phyloP scores from a whole-genome alignment of 2,113 vertebrate species.

The Speoplatyrhinus poulsoni region DNA sequence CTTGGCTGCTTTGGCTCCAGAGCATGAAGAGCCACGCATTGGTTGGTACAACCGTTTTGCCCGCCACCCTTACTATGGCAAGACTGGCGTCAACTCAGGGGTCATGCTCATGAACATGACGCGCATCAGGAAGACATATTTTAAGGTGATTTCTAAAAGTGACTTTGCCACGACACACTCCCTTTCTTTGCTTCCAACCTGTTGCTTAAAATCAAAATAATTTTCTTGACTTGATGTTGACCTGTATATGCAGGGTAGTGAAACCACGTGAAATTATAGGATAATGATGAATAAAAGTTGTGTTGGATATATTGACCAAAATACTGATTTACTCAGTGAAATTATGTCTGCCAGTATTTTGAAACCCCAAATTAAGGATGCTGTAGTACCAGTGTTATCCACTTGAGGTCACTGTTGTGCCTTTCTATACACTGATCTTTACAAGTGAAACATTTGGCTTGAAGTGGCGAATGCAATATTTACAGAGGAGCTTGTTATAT shows the following conservation, averaged over 20 bases:
- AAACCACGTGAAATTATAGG: no score
- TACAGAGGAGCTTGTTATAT: not conserved
- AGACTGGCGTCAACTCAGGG: slow-evolving; percentile 94
- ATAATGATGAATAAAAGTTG: no score
- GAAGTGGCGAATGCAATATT: not conserved
- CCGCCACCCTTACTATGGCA: slow-evolving; percentile 92
- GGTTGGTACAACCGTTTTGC: slow-evolving; percentile 98
- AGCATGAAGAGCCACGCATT: slow-evolving; percentile 93
- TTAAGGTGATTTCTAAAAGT: slow-evolving; percentile 79
- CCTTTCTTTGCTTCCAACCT: no score
- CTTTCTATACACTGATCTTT: not conserved
- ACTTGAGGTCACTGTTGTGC: slow-evolving; percentile 69
- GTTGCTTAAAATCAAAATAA: no score
- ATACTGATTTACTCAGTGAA: no score
- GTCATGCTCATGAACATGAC: slow-evolving; percentile 99
- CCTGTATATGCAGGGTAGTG: no score
- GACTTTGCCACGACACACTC: no score
- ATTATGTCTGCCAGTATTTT: not conserved
- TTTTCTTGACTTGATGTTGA: no score
- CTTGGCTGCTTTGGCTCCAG: slow-evolving; percentile 93
- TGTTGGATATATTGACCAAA: no score
- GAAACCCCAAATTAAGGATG: not conserved
- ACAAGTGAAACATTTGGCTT: no score
- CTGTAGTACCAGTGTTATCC: slow-evolving; percentile 44
- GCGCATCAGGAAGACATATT: slow-evolving; percentile 87